Base-by-base conservation (phyloP, 1,140 invertebrate genomes). In the Bombus cullumanus region DNA sequence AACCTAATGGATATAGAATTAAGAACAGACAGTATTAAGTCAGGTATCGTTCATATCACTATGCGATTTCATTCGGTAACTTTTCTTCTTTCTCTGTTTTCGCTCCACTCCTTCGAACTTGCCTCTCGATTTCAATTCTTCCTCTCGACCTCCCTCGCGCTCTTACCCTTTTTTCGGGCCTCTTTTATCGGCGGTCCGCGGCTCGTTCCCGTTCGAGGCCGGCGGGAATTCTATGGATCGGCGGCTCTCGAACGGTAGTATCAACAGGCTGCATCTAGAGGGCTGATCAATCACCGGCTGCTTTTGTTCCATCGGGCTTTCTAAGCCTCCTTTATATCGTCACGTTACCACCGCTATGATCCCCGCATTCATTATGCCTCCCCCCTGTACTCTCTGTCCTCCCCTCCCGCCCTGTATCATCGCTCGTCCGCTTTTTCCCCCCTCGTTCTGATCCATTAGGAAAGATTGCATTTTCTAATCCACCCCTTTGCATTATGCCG, bases 241-340 rank as follows among this genome's bases (percentile, higher is more conserved):
- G 78, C 80, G 76, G 78, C 75, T 86, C 78, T 86, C 78, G 84
- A 87, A 89, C 77, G 79, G 79, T 83, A 81, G 73, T 93, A 93
- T 93, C 92, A 92, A 91, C 86, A 87, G 87, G 83, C 87, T 92
- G 83, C 81, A 91, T 93, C 90, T 92, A 87, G 80, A 89, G 88
- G 82, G 82, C 87, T 88, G 92, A 92, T 93, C 91, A 93, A 93
- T 93, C 90, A 91, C 82, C 80, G 85, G 57, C 53, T 74, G 82
- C 86, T 92, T 92, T 92, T 92, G 92, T 93, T 92, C 92, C 90
- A 89, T 59, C 84, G 68, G 75, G 83, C 83, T 91, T 91, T 92
- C 84, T 91, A 89, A 92, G 79, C 89, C 89, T 87, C 85, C 75
- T 91, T 90, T 92, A 88, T 92, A 90, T 86, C 91, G 91, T 77